phyloP scores from a whole-genome alignment of 2,797 vertebrate species.

The Neomorphus geoffroyi region DNA sequence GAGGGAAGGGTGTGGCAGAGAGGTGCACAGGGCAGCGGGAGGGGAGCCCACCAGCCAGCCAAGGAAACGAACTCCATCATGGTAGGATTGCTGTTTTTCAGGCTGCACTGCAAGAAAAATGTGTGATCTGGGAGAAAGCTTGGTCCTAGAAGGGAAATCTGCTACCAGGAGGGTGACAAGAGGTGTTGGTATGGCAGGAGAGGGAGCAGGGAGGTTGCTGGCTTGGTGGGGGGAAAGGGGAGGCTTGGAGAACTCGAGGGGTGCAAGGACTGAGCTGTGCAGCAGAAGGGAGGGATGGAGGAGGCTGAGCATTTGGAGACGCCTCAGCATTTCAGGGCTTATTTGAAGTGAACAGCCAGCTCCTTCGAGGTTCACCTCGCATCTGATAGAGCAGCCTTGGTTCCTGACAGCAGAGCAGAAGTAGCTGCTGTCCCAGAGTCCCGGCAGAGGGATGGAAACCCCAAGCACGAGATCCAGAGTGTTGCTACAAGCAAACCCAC shows the following conservation, averaged over 20 bases:
- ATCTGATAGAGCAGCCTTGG: neutral
- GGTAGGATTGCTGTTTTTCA: neutral
- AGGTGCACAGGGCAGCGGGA: neutral
- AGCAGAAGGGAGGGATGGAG: neutral
- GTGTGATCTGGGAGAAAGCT: neutral
- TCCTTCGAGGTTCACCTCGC: slow-evolving; percentile 2
- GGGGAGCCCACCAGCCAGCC: neutral
- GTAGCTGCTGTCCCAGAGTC: neutral
- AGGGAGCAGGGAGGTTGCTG: neutral
- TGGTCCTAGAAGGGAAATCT: neutral
- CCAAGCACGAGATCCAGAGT: neutral
- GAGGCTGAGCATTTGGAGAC: neutral
- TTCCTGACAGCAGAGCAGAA: neutral
- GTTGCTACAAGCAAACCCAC: slow-evolving; percentile 36
- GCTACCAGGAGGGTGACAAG: neutral
- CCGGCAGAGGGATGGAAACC: neutral
- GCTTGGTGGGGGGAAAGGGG: neutral
- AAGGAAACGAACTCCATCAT: neutral
- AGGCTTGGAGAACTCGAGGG: neutral
- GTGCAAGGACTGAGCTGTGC: neutral
- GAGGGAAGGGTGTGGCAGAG: neutral
- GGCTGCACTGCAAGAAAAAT: neutral
- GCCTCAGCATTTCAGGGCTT: neutral
- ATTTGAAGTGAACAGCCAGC: neutral
- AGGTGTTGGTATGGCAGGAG: neutral